Base-by-base conservation (phyloP, 2,113 vertebrate genomes). In the Bubo blakistoni region DNA sequence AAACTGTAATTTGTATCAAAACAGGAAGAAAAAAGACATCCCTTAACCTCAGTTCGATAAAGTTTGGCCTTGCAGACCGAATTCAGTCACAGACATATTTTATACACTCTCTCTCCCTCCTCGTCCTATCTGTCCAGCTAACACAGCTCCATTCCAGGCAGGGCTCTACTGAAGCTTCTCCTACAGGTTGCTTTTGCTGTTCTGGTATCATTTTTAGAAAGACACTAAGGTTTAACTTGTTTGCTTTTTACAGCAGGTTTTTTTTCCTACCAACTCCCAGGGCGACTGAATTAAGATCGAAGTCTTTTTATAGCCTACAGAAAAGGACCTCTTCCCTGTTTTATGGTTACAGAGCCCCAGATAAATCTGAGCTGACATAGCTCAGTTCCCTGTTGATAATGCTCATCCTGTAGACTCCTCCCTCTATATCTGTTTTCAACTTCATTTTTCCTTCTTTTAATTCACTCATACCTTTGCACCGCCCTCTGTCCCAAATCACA, bases 261-360 rank as follows among this genome's bases (percentile, higher is more conserved):
- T 44, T 52, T 52, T 8, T 18, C 9, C 73, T 44, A 32, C 51
- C 34, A 63, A 2, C 59, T 88, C 67, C 4, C 0, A 74, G 47
- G 22, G 85, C 88, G 71, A 66, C 51, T 32, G 76, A 84, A 81
- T 59, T 70, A 88, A 93, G 86, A 94, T 44, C 0, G 13, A 95
- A 95, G 67, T 10, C n/a, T 66, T 93, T 95, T 90, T 92, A 90
- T 1, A 63, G 76, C 63, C 82, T 52, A 63, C 16, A 88, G 63
- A 78, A 63, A 61, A 95, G 42, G 81, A 81, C 21, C n/a, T 84
- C 29, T 74, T 78, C 46, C 81, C 29, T 36, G 7, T 83, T 86
- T 77, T 67, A 86, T 22, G 44, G 69, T 63, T 57, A 61, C 17
- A 74, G 34, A 67, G 65, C 38, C 49, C 42, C 72, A 73, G 30